A percentile compares a stretch with the other conserved stretches of the same genome.
These are phyloP conservation scores for Trachythela sp. DNA, from an alignment of 64 coral and sea anemone species.

Conservation along the genomic window DNA sequence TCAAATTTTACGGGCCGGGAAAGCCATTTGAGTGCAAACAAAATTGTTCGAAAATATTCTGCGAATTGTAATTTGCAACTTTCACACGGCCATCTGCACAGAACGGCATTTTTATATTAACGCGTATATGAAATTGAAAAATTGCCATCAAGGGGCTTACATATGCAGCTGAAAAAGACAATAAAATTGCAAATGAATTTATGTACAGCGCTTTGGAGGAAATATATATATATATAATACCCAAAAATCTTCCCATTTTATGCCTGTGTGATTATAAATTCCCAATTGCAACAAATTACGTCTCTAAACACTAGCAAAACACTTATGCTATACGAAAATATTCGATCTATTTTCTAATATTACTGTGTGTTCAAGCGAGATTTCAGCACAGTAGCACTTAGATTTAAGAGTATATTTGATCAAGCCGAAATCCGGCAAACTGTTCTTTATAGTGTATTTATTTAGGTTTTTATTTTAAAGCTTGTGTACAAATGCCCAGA, in stretches of 20 bases:
- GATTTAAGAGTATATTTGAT: too few species aligned
- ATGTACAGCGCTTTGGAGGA: background rate
- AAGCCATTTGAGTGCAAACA: background rate
- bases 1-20: background rate
- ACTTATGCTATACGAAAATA: too few species aligned
- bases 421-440: too few species aligned
- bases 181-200: constrained; percentile 1
- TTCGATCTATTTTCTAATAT: too few species aligned
- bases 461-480: background rate
- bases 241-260: background rate
- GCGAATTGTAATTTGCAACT: background rate
- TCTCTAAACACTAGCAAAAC: too few species aligned
- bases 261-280: background rate
- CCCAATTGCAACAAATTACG: background rate
- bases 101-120: background rate
- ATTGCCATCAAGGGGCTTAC: background rate
- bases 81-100: background rate
- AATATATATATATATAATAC: background rate
- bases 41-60: background rate
- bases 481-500: background rate
- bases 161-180: background rate
- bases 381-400: too few species aligned
- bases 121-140: background rate
- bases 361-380: too few species aligned
- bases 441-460: too few species aligned